Evolutionary conservation across 2,888 invertebrate species (phyloP).

Genomic region (Catocala nupta): DNA sequence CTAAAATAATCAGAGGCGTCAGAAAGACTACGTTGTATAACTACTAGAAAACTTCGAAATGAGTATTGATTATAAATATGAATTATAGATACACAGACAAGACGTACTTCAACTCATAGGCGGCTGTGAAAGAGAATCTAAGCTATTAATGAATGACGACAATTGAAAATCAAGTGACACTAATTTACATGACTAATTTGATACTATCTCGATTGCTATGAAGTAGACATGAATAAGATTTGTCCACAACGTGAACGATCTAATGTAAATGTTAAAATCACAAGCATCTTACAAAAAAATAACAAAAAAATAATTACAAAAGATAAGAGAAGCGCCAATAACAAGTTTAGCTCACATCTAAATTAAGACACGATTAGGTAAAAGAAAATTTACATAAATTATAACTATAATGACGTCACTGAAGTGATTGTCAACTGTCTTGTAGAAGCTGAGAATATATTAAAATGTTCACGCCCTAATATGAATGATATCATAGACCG

Average conservation of each 20-base stretch:
- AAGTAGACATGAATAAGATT: background rate
- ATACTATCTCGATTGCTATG: too few species aligned
- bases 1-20: too few species aligned
- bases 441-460: slow-evolving; percentile 33
- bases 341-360: slow-evolving; percentile 48
- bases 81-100: background rate
- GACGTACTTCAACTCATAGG: background rate
- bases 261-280: background rate
- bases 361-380: slow-evolving; percentile 53
- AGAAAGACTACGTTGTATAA: too few species aligned
- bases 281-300: background rate
- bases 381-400: slow-evolving; percentile 55
- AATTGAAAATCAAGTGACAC: background rate
- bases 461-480: slow-evolving; percentile 31
- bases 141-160: background rate
- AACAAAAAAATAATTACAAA: slow-evolving; percentile 34
- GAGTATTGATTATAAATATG: too few species aligned
- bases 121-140: background rate
- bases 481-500: slow-evolving; percentile 50
- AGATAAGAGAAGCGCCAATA: slow-evolving; percentile 40
- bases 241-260: background rate
- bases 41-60: too few species aligned
- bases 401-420: slow-evolving; percentile 49
- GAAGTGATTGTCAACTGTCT: slow-evolving; percentile 40
- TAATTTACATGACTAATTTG: background rate